Evolutionary conservation across 2,113 vertebrate genomes (phyloP).

Genomic region (Cettia cetti): DNA sequence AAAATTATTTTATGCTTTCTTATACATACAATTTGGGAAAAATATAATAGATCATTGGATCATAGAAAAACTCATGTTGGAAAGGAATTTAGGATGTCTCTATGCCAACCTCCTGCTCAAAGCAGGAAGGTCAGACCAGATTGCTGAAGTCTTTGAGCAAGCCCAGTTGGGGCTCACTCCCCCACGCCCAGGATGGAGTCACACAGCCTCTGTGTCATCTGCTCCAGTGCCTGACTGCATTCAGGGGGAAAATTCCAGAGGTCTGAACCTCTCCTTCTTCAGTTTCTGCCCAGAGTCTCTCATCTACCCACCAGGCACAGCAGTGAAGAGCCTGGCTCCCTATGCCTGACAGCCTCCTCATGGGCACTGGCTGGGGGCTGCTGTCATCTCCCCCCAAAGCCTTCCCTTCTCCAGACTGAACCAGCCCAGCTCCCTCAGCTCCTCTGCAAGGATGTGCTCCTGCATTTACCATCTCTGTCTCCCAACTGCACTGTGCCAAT

Average conservation of each 20-base stretch:
- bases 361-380: background rate
- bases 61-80: background rate
- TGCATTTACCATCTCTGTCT: background rate
- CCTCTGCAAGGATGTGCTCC: background rate
- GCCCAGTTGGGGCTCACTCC: background rate
- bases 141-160: background rate
- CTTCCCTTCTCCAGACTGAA: background rate
- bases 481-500: background rate
- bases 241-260: background rate
- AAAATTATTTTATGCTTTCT: background rate
- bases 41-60: background rate
- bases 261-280: background rate
- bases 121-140: background rate
- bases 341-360: background rate
- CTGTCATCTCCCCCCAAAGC: background rate
- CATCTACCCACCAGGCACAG: background rate
- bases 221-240: background rate
- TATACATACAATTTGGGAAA: background rate
- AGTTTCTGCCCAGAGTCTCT: background rate
- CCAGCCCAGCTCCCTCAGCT: background rate
- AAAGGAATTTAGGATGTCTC: background rate
- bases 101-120: background rate
- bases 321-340: background rate
- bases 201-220: background rate
- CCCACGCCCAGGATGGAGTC: background rate